Evolutionary conservation across 53 echinoderm and acorn worm genomes (phyloP).

Genomic region (Temnopleurus reevesii): DNA sequence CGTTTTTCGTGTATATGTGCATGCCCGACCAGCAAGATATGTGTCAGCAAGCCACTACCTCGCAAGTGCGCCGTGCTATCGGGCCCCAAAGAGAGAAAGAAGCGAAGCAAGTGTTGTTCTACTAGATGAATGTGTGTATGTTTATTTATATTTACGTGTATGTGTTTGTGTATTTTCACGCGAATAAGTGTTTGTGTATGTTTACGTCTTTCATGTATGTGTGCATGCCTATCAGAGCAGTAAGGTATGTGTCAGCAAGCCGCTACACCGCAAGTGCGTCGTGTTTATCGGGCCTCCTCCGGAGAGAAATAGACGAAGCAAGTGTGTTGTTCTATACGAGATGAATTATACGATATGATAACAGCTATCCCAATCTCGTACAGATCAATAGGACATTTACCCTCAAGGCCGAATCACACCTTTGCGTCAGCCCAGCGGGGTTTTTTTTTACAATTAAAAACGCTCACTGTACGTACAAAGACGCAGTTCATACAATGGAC

Average conservation of each 20-base stretch:
- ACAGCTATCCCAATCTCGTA: not conserved
- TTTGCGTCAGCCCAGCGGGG: not conserved
- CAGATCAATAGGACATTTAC: conserved; percentile 26
- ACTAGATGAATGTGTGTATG: conserved; percentile 23
- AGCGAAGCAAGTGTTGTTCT: conserved; percentile 21
- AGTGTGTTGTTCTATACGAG: conserved; percentile 24
- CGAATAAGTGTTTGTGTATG: too few relatives aligned
- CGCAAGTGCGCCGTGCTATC: not conserved
- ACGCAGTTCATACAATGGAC: too few relatives aligned
- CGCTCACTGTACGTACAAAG: too few relatives aligned
- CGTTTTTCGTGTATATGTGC: too few relatives aligned
- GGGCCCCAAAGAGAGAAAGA: not conserved
- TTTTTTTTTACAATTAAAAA: not conserved
- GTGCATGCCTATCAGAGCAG: not conserved
- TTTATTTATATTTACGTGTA: too few relatives aligned
- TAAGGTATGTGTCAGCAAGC: conserved; percentile 5
- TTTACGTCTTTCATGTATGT: too few relatives aligned
- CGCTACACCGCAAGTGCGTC: not conserved
- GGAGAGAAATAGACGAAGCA: not conserved
- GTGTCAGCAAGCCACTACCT: not conserved
- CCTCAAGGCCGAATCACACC: too few relatives aligned
- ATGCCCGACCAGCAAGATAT: not conserved
- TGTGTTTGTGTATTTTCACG: too few relatives aligned
- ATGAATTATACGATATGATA: conserved; percentile 37
- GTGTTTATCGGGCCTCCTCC: not conserved